phyloP scores from a whole-genome alignment of 1,140 invertebrate species.

The Lethocerus indicus region DNA sequence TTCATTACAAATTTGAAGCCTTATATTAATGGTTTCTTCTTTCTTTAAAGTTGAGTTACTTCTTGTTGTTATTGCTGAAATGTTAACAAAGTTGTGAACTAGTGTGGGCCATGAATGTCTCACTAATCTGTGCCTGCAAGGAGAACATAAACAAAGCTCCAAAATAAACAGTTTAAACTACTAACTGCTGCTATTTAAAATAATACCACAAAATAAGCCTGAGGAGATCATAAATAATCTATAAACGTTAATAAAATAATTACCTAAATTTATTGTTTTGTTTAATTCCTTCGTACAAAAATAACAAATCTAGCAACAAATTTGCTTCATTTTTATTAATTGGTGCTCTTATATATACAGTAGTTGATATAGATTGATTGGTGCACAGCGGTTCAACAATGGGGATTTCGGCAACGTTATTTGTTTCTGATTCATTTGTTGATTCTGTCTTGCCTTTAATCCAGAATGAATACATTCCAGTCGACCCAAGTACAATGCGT shows the following conservation, averaged over 20 bases:
- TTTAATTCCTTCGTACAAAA: slow-evolving; percentile 21
- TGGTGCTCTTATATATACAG: background rate
- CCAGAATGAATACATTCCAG: slow-evolving; percentile 46
- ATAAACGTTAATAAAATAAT: slow-evolving; percentile 33
- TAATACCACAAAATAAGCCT: too few relatives aligned
- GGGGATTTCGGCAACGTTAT: too few relatives aligned
- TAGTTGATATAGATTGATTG: background rate
- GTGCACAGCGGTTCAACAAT: too few relatives aligned
- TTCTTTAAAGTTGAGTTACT: slow-evolving; percentile 30
- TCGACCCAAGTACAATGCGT: slow-evolving; percentile 45
- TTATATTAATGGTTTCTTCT: too few relatives aligned
- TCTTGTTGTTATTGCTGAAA: slow-evolving; percentile 31
- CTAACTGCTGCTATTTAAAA: slow-evolving; percentile 29
- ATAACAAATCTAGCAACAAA: slow-evolving; percentile 4
- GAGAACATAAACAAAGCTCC: slow-evolving; percentile 11
- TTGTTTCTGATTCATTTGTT: background rate
- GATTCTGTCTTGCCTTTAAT: slow-evolving; percentile 21
- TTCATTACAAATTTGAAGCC: too few relatives aligned
- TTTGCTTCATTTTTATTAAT: background rate
- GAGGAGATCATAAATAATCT: too few relatives aligned
- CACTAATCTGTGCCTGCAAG: slow-evolving; percentile 41
- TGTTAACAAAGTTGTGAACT: slow-evolving; percentile 49
- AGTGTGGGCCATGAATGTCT: slow-evolving; percentile 48
- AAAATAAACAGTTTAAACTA: slow-evolving; percentile 32
- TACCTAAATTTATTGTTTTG: slow-evolving; percentile 25